phyloP scores from a whole-genome alignment of 1,140 invertebrate species.

The Propsilocerus akamusi region DNA sequence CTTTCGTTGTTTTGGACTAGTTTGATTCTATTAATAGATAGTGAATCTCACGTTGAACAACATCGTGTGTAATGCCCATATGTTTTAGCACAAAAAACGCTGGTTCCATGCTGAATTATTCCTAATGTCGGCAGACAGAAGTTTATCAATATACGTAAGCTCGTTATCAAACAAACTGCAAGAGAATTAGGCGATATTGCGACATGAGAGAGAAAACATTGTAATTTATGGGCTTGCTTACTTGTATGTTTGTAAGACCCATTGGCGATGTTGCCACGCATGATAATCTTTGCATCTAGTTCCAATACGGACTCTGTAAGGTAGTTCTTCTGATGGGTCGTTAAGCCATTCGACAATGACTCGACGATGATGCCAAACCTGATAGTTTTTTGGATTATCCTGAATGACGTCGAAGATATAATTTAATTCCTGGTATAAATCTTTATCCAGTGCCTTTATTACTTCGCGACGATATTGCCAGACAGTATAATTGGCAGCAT shows the following conservation, averaged over 20 bases:
- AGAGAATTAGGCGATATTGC: no score
- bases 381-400: conserved; percentile 92
- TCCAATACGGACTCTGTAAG: conserved; percentile 64
- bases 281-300: conserved; percentile 95
- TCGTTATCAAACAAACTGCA: conserved; percentile 67
- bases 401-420: conserved; percentile 71
- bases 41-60: conserved; percentile 53
- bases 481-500: conserved; percentile 96
- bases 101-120: conserved; percentile 99
- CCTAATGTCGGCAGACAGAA: conserved; percentile 72
- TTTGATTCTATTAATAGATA: conserved; percentile 64
- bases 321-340: conserved; percentile 61
- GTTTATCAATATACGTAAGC: conserved; percentile 59
- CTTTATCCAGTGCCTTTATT: conserved; percentile 53
- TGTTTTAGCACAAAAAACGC: conserved; percentile 76
- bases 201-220: conserved; percentile 12
- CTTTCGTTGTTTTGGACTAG: no score
- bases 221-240: conserved; percentile 30
- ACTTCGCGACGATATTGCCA: conserved; percentile 92
- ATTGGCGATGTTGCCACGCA: conserved; percentile 97
- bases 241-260: conserved; percentile 72
- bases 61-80: conserved; percentile 54
- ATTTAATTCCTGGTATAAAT: conserved; percentile 66
- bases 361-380: conserved; percentile 82
- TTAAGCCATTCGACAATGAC: conserved; percentile 76